Evolutionary conservation across 1,140 invertebrate genomes (phyloP).

Genomic region (Episyrphus balteatus): DNA sequence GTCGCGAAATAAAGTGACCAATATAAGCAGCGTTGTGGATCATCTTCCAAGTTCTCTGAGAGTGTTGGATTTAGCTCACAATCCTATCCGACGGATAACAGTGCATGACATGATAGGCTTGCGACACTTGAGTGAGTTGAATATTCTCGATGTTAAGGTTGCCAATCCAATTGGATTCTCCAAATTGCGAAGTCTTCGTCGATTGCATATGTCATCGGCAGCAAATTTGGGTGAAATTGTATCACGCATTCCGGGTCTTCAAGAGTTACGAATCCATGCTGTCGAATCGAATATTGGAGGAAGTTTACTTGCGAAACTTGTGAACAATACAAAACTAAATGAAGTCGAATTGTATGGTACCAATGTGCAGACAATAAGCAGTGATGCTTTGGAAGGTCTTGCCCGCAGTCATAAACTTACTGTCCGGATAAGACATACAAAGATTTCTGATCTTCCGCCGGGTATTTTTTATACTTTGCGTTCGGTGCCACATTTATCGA

Average conservation of each 20-base stretch:
- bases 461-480: slow-evolving; percentile 66
- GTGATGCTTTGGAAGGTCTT: slow-evolving; percentile 58
- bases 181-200: slow-evolving; percentile 39
- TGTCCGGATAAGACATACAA: slow-evolving; percentile 62
- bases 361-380: slow-evolving; percentile 54
- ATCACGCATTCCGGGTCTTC: slow-evolving; percentile 39
- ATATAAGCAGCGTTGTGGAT: slow-evolving; percentile 29
- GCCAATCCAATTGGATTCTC: slow-evolving; percentile 26
- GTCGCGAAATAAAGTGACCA: slow-evolving; percentile 47
- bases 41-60: slow-evolving; percentile 29
- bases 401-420: slow-evolving; percentile 53
- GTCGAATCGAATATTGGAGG: slow-evolving; percentile 56
- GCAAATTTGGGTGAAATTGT: slow-evolving; percentile 32
- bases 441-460: slow-evolving; percentile 60
- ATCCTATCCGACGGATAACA: slow-evolving; percentile 28
- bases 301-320: slow-evolving; percentile 53
- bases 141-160: slow-evolving; percentile 31
- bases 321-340: slow-evolving; percentile 61
- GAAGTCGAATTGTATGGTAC: slow-evolving; percentile 67
- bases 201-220: slow-evolving; percentile 27
- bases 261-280: slow-evolving; percentile 56
- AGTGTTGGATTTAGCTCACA: slow-evolving; percentile 30
- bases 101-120: slow-evolving; percentile 25
- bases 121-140: slow-evolving; percentile 27
- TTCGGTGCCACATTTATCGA: slow-evolving; percentile 63